These are phyloP conservation scores for Tragulus kanchil DNA, from an alignment of 2,113 vertebrate genomes.

Conservation along the genomic window DNA sequence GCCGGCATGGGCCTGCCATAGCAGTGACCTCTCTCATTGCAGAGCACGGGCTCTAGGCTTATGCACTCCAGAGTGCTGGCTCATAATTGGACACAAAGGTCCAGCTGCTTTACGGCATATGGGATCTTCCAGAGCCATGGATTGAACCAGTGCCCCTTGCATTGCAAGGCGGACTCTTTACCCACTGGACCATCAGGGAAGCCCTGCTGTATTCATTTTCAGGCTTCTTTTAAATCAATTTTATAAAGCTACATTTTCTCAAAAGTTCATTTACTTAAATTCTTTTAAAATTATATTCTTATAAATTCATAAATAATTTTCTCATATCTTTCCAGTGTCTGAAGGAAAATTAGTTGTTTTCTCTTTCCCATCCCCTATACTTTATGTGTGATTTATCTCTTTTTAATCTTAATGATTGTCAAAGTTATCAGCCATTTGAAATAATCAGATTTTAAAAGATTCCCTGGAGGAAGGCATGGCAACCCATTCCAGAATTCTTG, in stretches of 20 bases:
- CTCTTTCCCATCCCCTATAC: background rate
- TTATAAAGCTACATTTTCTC: background rate
- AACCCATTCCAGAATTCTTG: background rate
- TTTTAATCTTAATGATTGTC: constrained; percentile 16
- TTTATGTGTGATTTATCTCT: background rate
- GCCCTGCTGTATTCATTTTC: background rate
- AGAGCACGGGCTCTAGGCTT: too few relatives aligned
- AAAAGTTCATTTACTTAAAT: background rate
- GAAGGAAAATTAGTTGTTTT: background rate
- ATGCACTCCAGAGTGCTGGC: too few relatives aligned
- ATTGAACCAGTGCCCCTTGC: too few relatives aligned
- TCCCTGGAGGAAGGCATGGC: background rate
- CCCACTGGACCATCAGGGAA: too few relatives aligned
- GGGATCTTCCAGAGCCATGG: too few relatives aligned
- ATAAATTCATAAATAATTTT: background rate
- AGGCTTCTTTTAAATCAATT: background rate
- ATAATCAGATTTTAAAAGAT: background rate
- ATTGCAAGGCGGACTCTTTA: too few relatives aligned
- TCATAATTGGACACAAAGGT: too few relatives aligned
- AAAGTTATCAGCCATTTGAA: background rate
- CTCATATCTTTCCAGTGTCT: background rate
- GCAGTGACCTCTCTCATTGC: too few relatives aligned
- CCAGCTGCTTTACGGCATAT: too few relatives aligned
- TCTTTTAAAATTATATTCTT: background rate
- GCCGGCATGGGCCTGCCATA: too few relatives aligned